A percentile compares a stretch with the other conserved stretches of the same genome.
Evolutionary conservation across 1,140 invertebrate genomes (phyloP).

Genomic region (Eriocheir sinensis): DNA sequence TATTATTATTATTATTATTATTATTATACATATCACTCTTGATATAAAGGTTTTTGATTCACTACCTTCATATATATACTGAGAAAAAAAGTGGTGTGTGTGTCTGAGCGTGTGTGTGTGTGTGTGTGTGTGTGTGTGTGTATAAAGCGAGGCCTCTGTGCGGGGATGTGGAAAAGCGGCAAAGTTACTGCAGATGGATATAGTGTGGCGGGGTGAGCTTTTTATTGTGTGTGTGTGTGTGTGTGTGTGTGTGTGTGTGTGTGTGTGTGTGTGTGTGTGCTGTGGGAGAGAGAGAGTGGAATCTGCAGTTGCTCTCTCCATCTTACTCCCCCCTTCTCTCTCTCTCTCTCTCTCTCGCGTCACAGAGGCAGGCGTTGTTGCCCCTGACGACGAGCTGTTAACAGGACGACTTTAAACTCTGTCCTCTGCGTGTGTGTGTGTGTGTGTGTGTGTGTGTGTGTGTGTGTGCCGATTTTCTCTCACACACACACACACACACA

Average conservation of each 20-base stretch:
- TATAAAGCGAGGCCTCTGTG: not conserved
- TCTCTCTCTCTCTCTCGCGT: not conserved
- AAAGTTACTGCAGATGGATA: conserved; percentile 17
- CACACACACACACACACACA: conserved; percentile 15
- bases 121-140: not conserved
- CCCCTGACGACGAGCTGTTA: not conserved
- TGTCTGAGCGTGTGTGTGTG: not conserved
- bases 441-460: not conserved
- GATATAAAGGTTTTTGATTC: no score
- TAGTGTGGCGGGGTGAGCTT: conserved; percentile 7
- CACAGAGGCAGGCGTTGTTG: not conserved
- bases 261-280: conserved; percentile 21
- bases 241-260: conserved; percentile 29
- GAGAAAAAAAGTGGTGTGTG: no score
- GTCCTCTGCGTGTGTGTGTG: not conserved
- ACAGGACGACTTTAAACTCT: not conserved
- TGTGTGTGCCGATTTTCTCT: not conserved
- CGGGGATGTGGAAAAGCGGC: not conserved
- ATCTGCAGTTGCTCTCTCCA: not conserved
- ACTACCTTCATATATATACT: no score
- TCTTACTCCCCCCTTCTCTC: not conserved
- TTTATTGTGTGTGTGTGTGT: conserved; percentile 35
- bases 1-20: no score
- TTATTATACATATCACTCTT: no score
- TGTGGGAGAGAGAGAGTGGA: not conserved